Evolutionary conservation across 2,888 invertebrate genomes (phyloP).

Genomic region (Isotomurus palustris): DNA sequence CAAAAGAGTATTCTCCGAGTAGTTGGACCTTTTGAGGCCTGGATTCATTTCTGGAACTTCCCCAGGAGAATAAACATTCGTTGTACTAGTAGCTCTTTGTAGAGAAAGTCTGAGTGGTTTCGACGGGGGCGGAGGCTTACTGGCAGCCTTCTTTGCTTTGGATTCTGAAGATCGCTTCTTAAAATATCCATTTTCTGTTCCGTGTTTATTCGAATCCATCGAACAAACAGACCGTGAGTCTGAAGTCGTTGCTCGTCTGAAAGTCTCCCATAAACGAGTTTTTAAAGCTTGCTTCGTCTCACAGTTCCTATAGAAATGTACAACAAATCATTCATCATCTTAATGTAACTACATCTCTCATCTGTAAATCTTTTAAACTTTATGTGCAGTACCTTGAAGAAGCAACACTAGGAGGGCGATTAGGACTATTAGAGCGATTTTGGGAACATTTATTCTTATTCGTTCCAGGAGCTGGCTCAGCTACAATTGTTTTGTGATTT

Average conservation of each 20-base stretch:
- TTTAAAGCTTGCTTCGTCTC: conserved; percentile 44
- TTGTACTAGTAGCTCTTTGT: conserved; percentile 69
- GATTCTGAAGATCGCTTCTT: conserved; percentile 43
- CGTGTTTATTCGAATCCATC: conserved; percentile 32
- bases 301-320: conserved; percentile 31
- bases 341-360: too few species aligned
- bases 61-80: conserved; percentile 40
- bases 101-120: conserved; percentile 77
- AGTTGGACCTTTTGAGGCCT: conserved; percentile 41
- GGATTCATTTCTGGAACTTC: conserved; percentile 44
- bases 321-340: too few species aligned
- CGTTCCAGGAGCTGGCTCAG: conserved; percentile 35
- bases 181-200: conserved; percentile 41
- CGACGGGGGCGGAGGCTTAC: conserved; percentile 64
- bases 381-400: conserved; percentile 42
- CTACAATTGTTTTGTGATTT: conserved; percentile 44
- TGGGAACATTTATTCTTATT: conserved; percentile 26
- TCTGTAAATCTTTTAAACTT: too few species aligned
- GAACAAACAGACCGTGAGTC: conserved; percentile 45
- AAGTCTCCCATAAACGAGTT: conserved; percentile 46
- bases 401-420: conserved; percentile 42
- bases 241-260: conserved; percentile 43
- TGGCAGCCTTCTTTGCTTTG: conserved; percentile 24
- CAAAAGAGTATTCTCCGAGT: conserved; percentile 43
- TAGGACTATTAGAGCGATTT: conserved; percentile 37